phyloP scores from a whole-genome alignment of 1,140 invertebrate species.

The Belonocnema kinseyi region DNA sequence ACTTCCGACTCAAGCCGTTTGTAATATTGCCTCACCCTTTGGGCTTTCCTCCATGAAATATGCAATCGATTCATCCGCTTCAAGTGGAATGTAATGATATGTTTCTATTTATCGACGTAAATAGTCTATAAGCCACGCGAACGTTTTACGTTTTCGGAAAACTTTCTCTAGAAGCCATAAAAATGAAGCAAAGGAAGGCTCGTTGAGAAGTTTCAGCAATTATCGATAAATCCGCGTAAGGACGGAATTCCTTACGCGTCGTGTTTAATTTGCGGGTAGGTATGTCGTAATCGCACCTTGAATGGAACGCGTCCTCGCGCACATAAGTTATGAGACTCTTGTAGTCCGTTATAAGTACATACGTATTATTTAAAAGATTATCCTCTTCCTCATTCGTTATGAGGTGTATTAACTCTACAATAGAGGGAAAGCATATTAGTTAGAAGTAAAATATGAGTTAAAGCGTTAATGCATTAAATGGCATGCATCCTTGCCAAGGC shows the following conservation, averaged over 20 bases:
- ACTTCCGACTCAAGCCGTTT: no score
- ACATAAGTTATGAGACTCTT: neutral
- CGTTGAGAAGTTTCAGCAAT: slow-evolving; percentile 17
- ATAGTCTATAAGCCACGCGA: slow-evolving; percentile 4
- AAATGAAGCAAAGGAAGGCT: neutral
- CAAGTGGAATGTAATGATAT: no score
- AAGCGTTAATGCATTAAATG: slow-evolving; percentile 8
- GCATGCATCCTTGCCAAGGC: slow-evolving; percentile 23
- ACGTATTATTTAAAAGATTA: slow-evolving; percentile 12
- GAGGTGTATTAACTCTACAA: slow-evolving; percentile 1
- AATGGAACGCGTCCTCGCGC: slow-evolving; percentile 10
- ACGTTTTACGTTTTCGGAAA: slow-evolving; percentile 19
- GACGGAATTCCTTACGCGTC: slow-evolving; percentile 22
- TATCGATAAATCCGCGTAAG: slow-evolving; percentile 25
- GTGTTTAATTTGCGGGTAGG: slow-evolving; percentile 18
- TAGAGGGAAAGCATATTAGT: slow-evolving; percentile 15
- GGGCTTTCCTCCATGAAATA: no score
- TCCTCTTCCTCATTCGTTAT: slow-evolving; percentile 8
- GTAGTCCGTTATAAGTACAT: neutral
- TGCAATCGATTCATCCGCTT: no score
- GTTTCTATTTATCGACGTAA: neutral
- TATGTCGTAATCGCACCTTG: slow-evolving; percentile 30
- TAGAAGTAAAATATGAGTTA: neutral
- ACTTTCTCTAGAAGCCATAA: slow-evolving; percentile 7
- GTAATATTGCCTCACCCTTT: no score